These are phyloP conservation scores for Apamea crenata DNA, from an alignment of 2,888 invertebrate genomes.

Conservation along the genomic window DNA sequence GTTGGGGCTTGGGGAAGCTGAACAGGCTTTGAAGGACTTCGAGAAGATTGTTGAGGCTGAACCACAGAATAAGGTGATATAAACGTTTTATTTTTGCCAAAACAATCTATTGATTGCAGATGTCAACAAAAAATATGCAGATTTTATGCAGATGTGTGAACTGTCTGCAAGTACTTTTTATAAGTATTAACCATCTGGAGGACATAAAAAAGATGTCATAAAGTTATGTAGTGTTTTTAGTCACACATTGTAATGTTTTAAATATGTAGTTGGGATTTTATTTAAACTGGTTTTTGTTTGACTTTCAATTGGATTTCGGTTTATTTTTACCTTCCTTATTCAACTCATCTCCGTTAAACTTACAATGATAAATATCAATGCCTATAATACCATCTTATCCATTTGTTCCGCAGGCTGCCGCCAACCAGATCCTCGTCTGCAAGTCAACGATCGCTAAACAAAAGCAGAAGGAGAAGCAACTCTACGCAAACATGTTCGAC, in stretches of 20 bases:
- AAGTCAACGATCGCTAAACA: slow-evolving; percentile 94
- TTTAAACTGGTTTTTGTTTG: neutral
- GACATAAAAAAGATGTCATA: neutral
- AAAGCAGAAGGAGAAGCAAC: slow-evolving; percentile 94
- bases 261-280: neutral
- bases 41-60: slow-evolving; percentile 94
- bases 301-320: neutral
- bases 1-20: slow-evolving; percentile 93
- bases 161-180: neutral
- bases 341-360: neutral
- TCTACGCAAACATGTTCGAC: slow-evolving; percentile 98
- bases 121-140: neutral
- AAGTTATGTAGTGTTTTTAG: neutral
- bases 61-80: slow-evolving; percentile 93
- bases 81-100: neutral
- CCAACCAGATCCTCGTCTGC: slow-evolving; percentile 93
- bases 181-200: neutral
- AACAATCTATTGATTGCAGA: neutral
- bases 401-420: slow-evolving; percentile 91
- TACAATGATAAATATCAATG: neutral
- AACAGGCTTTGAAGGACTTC: slow-evolving; percentile 95
- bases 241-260: neutral
- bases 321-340: neutral
- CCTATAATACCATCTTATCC: neutral
- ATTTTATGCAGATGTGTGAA: neutral